Evolutionary conservation across 2,888 invertebrate genomes (phyloP).

Genomic region (Caradrina clavipalpis): DNA sequence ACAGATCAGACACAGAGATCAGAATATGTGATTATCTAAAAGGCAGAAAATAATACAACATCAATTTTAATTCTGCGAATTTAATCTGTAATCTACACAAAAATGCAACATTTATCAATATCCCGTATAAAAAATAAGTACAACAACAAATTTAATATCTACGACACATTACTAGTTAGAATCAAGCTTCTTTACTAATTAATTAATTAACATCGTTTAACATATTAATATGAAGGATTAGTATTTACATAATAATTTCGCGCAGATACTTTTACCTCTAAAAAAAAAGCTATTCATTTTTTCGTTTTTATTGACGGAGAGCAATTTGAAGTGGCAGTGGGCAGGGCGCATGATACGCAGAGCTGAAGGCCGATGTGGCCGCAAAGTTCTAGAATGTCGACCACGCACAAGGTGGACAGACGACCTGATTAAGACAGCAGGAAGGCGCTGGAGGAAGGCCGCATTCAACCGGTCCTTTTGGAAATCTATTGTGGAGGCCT

Average conservation of each 20-base stretch:
- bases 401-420: too few relatives aligned
- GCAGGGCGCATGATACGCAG: too few relatives aligned
- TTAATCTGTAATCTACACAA: slow-evolving; percentile 86
- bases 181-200: slow-evolving; percentile 71
- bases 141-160: slow-evolving; percentile 85
- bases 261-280: neutral
- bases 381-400: too few relatives aligned
- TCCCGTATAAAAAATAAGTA: slow-evolving; percentile 88
- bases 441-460: too few relatives aligned
- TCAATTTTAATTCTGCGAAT: slow-evolving; percentile 79
- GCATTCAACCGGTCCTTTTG: too few relatives aligned
- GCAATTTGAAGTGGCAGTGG: too few relatives aligned
- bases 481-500: too few relatives aligned
- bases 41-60: slow-evolving; percentile 29
- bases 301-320: too few relatives aligned
- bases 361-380: too few relatives aligned
- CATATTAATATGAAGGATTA: slow-evolving; percentile 47
- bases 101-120: slow-evolving; percentile 89
- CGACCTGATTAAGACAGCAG: too few relatives aligned
- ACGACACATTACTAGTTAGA: slow-evolving; percentile 77
- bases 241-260: slow-evolving; percentile 16
- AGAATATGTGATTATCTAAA: neutral
- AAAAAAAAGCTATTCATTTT: too few relatives aligned
- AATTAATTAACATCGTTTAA: slow-evolving; percentile 51
- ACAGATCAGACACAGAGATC: too few relatives aligned